Evolutionary conservation across 2,797 vertebrate species (phyloP), one percentile per base, ranked within the genome.

Genomic region (Ceyx erithaca): DNA sequence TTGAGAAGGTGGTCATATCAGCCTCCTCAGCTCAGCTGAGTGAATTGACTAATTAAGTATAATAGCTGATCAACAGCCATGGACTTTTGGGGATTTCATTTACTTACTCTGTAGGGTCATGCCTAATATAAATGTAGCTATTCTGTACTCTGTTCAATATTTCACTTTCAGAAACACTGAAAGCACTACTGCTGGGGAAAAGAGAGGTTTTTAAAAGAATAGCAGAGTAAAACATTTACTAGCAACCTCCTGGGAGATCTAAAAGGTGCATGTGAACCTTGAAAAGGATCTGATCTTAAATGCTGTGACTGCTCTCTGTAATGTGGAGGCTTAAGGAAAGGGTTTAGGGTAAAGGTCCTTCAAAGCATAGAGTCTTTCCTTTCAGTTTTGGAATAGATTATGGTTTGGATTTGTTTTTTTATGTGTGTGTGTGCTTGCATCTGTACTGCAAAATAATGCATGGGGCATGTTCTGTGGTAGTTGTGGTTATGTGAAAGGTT

Each of bases 1-100:
- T 70, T 49, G 68, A 71, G 48, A 76, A 90, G 31, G 67, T 61
- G 68, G 80, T 75, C 54, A 21, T 86, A 76, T 51, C 76, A 79
- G 67, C 63, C 68, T 68, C 67, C 40, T 92, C 43, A 85, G 63
- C 71, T 40, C 41, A 66, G 80, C 45, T 67, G 41, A 92, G 54
- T 63, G 43, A 81, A 85, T 87, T 85, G 68, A 43, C 68, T 87
- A 78, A 81, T 84, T 93, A 85, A 75, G 71, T 67, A n/a, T 70
- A 85, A 76, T 63, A 87, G 68, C 63, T 75, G 54, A 87, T 77
- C 54, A 48, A 26, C 21, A 70, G 49, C 49, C 62, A 14, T n/a
- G 54, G 54, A 71, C 31, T 51, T 90, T 16, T 3, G 43, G 48
- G 58, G 40, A 18, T n/a, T 77, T 80, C 28, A 46, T 86, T 92